Evolutionary conservation across 2,888 invertebrate genomes (phyloP).

Genomic region (Cantharis nigra): DNA sequence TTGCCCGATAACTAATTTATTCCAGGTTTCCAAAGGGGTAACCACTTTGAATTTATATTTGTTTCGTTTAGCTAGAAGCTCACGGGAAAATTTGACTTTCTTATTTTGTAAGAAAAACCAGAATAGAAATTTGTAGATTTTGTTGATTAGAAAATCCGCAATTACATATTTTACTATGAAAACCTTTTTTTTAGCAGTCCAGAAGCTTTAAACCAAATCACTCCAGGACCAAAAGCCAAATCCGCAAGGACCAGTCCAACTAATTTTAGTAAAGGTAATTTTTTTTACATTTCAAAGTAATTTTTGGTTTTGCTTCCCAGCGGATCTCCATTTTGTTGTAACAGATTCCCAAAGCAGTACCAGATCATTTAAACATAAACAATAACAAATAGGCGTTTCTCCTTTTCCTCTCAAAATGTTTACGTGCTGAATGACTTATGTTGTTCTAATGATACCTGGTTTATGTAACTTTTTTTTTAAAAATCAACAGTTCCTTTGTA

Average conservation of each 20-base stretch:
- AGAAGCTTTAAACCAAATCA: slow-evolving; percentile 25
- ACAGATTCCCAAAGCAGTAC: background rate
- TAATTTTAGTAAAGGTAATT: slow-evolving; percentile 22
- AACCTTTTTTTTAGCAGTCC: slow-evolving; percentile 16
- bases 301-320: background rate
- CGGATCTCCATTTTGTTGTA: slow-evolving; percentile 21
- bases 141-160: too few relatives aligned
- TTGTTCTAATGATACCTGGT: slow-evolving; percentile 22
- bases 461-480: slow-evolving; percentile 5
- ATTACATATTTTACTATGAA: too few relatives aligned
- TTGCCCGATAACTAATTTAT: too few relatives aligned
- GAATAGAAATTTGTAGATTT: too few relatives aligned
- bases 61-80: too few relatives aligned
- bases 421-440: slow-evolving; percentile 14
- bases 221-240: slow-evolving; percentile 48
- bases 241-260: slow-evolving; percentile 52
- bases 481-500: slow-evolving; percentile 9
- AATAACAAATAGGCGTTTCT: slow-evolving; percentile 27
- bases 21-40: too few relatives aligned
- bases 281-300: background rate
- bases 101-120: too few relatives aligned
- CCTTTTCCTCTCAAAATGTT: slow-evolving; percentile 5
- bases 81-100: too few relatives aligned
- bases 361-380: slow-evolving; percentile 18
- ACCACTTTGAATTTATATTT: too few relatives aligned